A percentile compares a stretch with the other conserved stretches of the same genome.
These are phyloP conservation scores for Salminus brasiliensis DNA, from an alignment of 2,113 vertebrate species.

Conservation along the genomic window DNA sequence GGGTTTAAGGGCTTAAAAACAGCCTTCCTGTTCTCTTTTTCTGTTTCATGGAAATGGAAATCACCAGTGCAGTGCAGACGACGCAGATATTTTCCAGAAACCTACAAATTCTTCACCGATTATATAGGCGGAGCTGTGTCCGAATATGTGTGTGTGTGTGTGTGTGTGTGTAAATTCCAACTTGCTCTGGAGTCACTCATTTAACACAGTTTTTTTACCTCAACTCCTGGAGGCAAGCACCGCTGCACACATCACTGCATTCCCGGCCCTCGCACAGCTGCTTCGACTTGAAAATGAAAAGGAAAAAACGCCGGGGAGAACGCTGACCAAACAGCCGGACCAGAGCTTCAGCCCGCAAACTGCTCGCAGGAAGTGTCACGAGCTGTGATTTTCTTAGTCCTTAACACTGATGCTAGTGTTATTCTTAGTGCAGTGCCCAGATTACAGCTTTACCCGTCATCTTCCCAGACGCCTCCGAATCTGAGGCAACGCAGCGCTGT, in stretches of 20 bases:
- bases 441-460: too few species aligned
- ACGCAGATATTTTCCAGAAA: conserved; percentile 5
- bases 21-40: background rate
- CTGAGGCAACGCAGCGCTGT: too few species aligned
- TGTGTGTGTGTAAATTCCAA: background rate
- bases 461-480: too few species aligned
- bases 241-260: background rate
- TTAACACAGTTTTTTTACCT: background rate
- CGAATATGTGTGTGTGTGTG: background rate
- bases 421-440: too few species aligned
- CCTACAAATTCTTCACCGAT: conserved; percentile 5
- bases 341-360: background rate
- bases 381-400: too few species aligned
- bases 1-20: background rate
- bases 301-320: background rate
- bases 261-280: background rate
- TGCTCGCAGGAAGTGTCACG: background rate
- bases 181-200: background rate
- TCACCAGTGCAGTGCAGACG: background rate
- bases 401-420: too few species aligned
- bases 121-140: background rate
- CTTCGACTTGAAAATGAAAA: background rate
- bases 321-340: background rate
- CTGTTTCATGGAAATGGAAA: background rate
- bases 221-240: background rate